Evolutionary conservation across 2,797 vertebrate species (phyloP), one percentile per base, ranked within the genome.

Genomic region (Silurus lanzhouensis): DNA sequence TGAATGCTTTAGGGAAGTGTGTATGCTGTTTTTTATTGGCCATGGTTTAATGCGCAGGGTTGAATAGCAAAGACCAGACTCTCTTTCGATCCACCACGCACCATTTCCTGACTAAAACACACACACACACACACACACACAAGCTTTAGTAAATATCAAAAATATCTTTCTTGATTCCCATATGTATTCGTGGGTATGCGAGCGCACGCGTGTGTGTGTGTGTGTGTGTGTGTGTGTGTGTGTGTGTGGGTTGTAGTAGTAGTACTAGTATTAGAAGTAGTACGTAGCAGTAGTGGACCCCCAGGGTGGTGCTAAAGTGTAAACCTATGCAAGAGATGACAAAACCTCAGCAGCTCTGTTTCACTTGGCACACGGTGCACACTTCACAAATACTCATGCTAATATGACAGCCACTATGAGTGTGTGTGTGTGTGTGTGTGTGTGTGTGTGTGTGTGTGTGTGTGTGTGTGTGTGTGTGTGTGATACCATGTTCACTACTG

Each of bases 401-500:
- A 83, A 86, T 83, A 66, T 83, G 85, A 83, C 81, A 86, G 85
- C 55, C 66, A 85, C 71, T 64, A 25, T 84, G 48, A 75, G 55
- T 70, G 67, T 85, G 83, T 84, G 70, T 61, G 58, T 77, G 75
- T 85, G 80, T 75, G 67, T 66, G 85, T 91, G 95, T 94, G 83
- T 78, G 44, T 67, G 48, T 19, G 27, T 55, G 75, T 67, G 77
- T 57, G 83, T 19, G 78, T 70, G 63, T 82, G 78, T 76, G 71
- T 76, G 58, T 84, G 63, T 82, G 78, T 76, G 71, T 76, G 58
- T 84, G 63, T 61, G 83, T 83, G 57, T 82, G 48, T 83, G 67
- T 61, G 60, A 94, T 95, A 97, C 96, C 96, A 95, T 96, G 96
- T 91, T 97, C 96, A 88, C 96, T 97, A 94, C 96, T 96, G 94